Conservation (phyloP, 2,888 invertebrate species). For the Actias luna region DNA sequence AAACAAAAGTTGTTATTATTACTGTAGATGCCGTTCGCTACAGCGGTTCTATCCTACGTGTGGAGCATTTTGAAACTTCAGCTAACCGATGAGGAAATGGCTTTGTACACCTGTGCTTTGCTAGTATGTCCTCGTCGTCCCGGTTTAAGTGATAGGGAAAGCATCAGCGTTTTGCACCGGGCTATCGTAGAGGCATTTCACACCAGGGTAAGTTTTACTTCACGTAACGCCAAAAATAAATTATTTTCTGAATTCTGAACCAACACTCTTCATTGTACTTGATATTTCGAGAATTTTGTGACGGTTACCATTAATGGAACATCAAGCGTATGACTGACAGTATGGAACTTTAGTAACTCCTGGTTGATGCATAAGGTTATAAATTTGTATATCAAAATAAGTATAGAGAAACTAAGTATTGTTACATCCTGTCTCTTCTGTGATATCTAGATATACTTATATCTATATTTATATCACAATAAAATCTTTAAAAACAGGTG, state of each 20-base stretch:
- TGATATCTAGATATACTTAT: too few species aligned
- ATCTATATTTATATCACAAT: too few species aligned
- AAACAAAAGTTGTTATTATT: background rate
- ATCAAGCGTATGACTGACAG: too few species aligned
- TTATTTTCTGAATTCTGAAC: too few species aligned
- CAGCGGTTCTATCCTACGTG: constrained; percentile 91
- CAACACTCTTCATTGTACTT: too few species aligned
- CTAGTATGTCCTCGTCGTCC: constrained; percentile 90
- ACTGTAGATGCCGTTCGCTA: constrained; percentile 90
- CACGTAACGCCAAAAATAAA: background rate
- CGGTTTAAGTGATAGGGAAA: constrained; percentile 87
- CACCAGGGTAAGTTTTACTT: constrained; percentile 37
- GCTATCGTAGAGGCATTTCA: constrained; percentile 93
- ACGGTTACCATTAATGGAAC: background rate
- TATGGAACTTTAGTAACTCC: too few species aligned
- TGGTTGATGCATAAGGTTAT: too few species aligned
- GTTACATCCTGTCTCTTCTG: too few species aligned
- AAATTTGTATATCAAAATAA: too few species aligned
- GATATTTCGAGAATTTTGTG: background rate
- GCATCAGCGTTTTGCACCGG: constrained; percentile 83
- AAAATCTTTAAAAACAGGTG: constrained; percentile 23
- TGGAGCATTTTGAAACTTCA: constrained; percentile 87
- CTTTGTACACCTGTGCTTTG: constrained; percentile 92
- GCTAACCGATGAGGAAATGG: constrained; percentile 94
- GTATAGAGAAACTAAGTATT: too few species aligned